Base-by-base conservation (phyloP, 1,140 invertebrate genomes). In the Lanistes nyassanus region DNA sequence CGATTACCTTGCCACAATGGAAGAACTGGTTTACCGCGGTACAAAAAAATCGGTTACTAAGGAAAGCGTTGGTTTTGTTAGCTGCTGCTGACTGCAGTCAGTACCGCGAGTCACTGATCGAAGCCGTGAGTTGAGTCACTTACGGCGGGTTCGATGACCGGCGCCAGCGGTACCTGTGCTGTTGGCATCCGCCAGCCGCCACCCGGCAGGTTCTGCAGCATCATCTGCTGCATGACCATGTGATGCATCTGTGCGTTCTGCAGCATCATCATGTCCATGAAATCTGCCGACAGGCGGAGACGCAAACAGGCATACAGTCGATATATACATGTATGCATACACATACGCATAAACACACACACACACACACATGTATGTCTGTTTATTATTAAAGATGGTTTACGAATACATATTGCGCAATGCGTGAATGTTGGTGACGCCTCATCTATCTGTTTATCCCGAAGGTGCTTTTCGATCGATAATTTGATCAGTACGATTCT, bases 231-330 rank as follows among this genome's bases (percentile, higher is more conserved):
- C 80, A 87, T 84, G 37, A 85, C 82, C 79, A 87, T 80, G 69
- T 87, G 85, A 77, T 87, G 85, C 83, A 87, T 83, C 80, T 87
- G 86, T 23, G 82, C 84, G 73, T 86, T 85, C 78, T 87, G 85
- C 76, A 87, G 80, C 83, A 87, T 85, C 85, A 87, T 84, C 85
- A 87, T 87, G 56, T 87, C 86, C 84, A 85, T 85, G 74, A 85
- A 84, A 71, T 87, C 85, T 86, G 75, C 9, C 80, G 37, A 42
- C 21, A 23, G 16, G n/a, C 9, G 3, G 4, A 69, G 19, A 51
- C 11, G 1, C 6, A 29, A 13, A 34, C 19, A 62, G 26, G 64
- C 29, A 39, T 34, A 29, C 56, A 64, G 29, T 51, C 21, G 21
- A 66, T 34, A 34, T 29, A 62, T 19, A 13, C n/a, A 58, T 1